Conservation (phyloP, 2,797 vertebrate species). For the Anas flavirostris region DNA sequence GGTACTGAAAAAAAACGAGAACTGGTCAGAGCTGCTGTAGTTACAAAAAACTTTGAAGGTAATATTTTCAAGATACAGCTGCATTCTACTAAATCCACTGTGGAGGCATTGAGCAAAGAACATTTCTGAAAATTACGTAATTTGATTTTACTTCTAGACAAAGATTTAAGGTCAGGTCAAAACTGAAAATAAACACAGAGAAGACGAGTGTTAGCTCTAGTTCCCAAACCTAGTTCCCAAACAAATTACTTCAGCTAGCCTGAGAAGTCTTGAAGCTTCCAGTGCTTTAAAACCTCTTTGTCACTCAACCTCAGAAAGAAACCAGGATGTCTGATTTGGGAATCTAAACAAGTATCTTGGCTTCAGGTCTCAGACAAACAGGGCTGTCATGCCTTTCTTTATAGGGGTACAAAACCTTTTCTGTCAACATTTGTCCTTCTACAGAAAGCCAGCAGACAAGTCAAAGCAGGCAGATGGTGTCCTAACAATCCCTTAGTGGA, state of each 20-base stretch:
- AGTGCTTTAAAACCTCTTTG: background rate
- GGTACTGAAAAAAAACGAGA: background rate
- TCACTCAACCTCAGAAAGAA: background rate
- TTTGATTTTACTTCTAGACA: background rate
- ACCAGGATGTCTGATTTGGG: background rate
- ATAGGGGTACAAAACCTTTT: background rate
- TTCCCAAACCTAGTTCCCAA: background rate
- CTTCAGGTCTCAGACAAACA: background rate
- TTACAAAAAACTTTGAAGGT: background rate
- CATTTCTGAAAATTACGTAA: background rate
- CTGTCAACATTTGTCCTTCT: background rate
- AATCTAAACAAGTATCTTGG: background rate
- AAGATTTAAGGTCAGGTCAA: background rate
- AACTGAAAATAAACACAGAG: background rate
- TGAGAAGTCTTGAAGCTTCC: background rate
- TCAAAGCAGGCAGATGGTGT: background rate
- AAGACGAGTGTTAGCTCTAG: background rate
- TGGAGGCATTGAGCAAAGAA: background rate
- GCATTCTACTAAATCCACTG: background rate
- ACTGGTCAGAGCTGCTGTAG: background rate
- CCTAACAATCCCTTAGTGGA: background rate
- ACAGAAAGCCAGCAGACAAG: background rate
- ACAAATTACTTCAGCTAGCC: background rate
- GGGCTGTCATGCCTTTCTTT: background rate
- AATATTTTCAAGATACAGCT: background rate